These are phyloP conservation scores for Bombus fervidus DNA, from an alignment of 1,140 invertebrate species.

Conservation along the genomic window DNA sequence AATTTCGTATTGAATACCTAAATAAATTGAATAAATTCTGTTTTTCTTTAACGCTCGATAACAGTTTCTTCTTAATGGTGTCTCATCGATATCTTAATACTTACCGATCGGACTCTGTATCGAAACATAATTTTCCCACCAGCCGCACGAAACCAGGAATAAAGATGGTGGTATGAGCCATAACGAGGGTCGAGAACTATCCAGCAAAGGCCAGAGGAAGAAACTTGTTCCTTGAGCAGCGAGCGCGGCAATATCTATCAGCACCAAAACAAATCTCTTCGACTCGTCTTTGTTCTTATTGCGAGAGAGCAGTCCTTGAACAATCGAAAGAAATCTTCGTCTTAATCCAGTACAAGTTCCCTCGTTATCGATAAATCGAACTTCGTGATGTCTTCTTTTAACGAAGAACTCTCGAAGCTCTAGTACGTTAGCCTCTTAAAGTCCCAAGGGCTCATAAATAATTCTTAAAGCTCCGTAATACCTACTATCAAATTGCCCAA, in stretches of 20 bases:
- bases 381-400: neutral
- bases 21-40: neutral
- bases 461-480: too few species aligned
- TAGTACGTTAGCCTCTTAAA: neutral
- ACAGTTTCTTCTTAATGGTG: neutral
- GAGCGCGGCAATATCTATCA: constrained; percentile 92
- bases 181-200: constrained; percentile 85
- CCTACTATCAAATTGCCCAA: neutral
- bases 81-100: neutral
- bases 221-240: constrained; percentile 94
- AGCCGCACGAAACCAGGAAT: constrained; percentile 93
- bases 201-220: constrained; percentile 93
- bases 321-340: constrained; percentile 71
- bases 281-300: constrained; percentile 89
- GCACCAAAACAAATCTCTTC: constrained; percentile 89
- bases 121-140: constrained; percentile 98
- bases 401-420: neutral
- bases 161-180: constrained; percentile 94
- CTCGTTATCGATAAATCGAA: neutral
- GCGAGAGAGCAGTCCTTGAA: constrained; percentile 88
- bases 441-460: too few species aligned
- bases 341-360: neutral
- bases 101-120: constrained; percentile 89
- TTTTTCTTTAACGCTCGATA: too few species aligned
- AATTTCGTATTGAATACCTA: neutral